These are phyloP conservation scores for Pangasius krempfi DNA, from an alignment of 2,797 vertebrate genomes.

Conservation along the genomic window DNA sequence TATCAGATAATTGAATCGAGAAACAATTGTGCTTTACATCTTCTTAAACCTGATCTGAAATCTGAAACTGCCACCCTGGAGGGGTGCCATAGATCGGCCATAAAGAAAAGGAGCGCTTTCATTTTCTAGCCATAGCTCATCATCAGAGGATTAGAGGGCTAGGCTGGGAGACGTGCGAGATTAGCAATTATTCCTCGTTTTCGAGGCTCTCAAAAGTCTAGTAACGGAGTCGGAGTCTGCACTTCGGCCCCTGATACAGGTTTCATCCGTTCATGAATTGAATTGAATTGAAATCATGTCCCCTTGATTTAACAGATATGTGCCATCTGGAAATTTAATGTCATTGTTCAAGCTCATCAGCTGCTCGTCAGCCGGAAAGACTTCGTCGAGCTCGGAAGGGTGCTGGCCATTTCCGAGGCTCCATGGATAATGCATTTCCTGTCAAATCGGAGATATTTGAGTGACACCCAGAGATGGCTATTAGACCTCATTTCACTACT, in stretches of 20 bases:
- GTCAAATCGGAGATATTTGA: conserved; percentile 66
- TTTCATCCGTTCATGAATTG: conserved; percentile 66
- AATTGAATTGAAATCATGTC: conserved; percentile 73
- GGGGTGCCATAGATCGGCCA: conserved; percentile 43
- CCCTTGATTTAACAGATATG: conserved; percentile 69
- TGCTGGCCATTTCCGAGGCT: conserved; percentile 52
- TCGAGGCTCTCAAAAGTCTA: neutral
- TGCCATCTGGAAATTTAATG: conserved; percentile 69
- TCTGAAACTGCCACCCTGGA: conserved; percentile 62
- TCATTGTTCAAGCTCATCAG: conserved; percentile 73
- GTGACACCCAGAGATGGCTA: conserved; percentile 65
- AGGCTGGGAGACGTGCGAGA: conserved; percentile 47
- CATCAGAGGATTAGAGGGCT: conserved; percentile 51
- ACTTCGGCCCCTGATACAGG: conserved; percentile 44
- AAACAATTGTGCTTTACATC: conserved; percentile 69
- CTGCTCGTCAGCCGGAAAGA: conserved; percentile 55
- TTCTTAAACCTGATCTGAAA: conserved; percentile 67
- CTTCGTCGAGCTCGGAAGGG: conserved; percentile 43
- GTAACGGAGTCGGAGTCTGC: neutral
- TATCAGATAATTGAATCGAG: conserved; percentile 82
- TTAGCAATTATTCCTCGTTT: conserved; percentile 61
- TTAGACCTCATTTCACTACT: conserved; percentile 60
- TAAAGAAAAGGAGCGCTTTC: conserved; percentile 46
- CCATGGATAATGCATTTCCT: conserved; percentile 60
- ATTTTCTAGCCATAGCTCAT: conserved; percentile 49